These are phyloP conservation scores for Erpobdella octoculata DNA, from an alignment of 2,888 invertebrate species.

Conservation along the genomic window DNA sequence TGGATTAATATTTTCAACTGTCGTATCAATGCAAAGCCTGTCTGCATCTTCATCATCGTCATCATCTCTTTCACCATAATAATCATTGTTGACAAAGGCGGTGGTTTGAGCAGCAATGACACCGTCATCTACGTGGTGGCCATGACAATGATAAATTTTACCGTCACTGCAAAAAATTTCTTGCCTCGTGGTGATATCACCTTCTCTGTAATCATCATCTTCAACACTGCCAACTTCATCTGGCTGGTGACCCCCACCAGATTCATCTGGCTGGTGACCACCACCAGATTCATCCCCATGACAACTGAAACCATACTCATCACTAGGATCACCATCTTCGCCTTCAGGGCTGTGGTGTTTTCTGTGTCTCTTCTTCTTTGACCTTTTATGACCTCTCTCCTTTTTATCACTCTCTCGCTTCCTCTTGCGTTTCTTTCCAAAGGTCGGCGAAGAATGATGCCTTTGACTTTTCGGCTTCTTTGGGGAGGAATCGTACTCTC, in stretches of 20 bases:
- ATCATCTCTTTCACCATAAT: background rate
- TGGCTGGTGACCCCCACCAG: background rate
- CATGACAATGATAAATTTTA: background rate
- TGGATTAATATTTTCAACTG: background rate
- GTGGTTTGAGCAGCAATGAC: background rate
- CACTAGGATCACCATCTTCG: background rate
- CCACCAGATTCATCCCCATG: too few relatives aligned
- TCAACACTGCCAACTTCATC: background rate
- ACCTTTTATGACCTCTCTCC: background rate
- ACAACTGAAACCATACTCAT: background rate
- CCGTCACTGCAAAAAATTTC: too few relatives aligned
- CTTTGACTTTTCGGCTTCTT: background rate
- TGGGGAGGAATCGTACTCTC: too few relatives aligned
- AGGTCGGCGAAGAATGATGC: background rate
- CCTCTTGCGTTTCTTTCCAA: background rate
- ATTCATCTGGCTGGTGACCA: background rate
- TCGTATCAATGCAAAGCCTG: background rate
- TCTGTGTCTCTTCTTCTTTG: slow-evolving; percentile 4
- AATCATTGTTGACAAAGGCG: background rate
- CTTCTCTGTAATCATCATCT: background rate
- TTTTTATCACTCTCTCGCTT: background rate
- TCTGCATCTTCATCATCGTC: background rate
- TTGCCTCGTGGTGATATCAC: background rate
- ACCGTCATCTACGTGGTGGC: background rate
- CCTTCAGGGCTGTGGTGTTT: background rate